Conservation (phyloP, 2,113 vertebrate genomes). For the Carettochelys insculpta region DNA sequence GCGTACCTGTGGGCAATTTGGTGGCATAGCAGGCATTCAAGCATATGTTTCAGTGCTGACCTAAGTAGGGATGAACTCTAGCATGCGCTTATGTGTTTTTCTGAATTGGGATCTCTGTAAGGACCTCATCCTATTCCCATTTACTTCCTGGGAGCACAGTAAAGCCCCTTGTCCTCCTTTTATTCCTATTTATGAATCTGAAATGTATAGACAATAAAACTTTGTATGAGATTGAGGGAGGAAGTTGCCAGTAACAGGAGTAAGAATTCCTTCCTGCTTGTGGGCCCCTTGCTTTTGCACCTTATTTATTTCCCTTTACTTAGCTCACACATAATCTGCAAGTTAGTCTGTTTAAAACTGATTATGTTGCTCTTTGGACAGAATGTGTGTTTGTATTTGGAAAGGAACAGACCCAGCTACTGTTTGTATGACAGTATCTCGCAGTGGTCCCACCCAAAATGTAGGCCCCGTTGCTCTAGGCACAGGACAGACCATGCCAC, state of each 20-base stretch:
- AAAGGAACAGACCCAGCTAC: not conserved
- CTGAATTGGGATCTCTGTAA: not conserved
- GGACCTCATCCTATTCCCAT: not conserved
- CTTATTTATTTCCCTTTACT: not conserved
- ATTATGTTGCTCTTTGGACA: not conserved
- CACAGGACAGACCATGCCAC: not conserved
- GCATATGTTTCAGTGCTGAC: not conserved
- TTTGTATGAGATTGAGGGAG: not conserved
- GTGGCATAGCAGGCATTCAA: not conserved
- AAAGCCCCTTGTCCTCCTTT: not conserved
- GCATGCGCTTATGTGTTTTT: not conserved
- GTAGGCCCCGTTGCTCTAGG: not conserved
- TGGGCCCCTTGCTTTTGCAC: not conserved
- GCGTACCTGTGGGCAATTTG: not conserved
- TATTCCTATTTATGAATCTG: not conserved
- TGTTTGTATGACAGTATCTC: not conserved
- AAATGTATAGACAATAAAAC: not conserved
- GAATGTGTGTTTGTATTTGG: not conserved
- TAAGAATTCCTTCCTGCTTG: not conserved
- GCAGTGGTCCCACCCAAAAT: not conserved
- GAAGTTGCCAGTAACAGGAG: not conserved
- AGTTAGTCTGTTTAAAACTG: not conserved
- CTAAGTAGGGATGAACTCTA: not conserved
- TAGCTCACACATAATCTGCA: not conserved
- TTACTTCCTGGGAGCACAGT: not conserved